Evolutionary conservation across 1,140 invertebrate species (phyloP), one percentile per base, ranked within the genome.

Genomic region (Drosophila aff.): DNA sequence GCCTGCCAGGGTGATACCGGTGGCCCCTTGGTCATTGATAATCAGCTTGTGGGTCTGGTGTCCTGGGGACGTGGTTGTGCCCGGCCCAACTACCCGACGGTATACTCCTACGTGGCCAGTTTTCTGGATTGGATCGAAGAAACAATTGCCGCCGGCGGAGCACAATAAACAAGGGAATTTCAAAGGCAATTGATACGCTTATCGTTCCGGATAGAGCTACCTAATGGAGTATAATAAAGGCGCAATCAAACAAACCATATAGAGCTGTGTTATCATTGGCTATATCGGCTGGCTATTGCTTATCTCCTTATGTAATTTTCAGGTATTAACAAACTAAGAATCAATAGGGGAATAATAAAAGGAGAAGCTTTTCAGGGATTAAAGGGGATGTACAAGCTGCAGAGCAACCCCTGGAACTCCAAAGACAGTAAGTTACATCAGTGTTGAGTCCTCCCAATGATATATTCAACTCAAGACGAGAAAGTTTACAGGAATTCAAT

Each of bases 1-100:
- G 94, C 95, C 6, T 94, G 94, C 43, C 93, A 95, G 80, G 95
- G 95, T 2, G 96, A 96, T 80, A 96, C 95, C 6, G 96, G 96
- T 3, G 96, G 96, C 1, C 95, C 96, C 3, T 71, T 96, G n/a
- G 94, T 95, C 49, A 80, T 94, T 40, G 71, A 93, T 33, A 93
- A 91, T 36, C 90, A 93, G 41, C 75, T 95, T 4, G 93, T 95
- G 31, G 95, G 95, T 9, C 91, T 96, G 9, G 94, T 95, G 0
- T 95, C 95, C 15, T 96, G 95, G 95, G 95, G 95, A 2, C 93
- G 93, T 11, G 94, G 94, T 0, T 96, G 96, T 81, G 95, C 93
- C 3, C 77, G 93, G 15, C 75, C 91, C 10, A 84, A 93, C 13
- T 93, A 93, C 38, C 96, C 96, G 1, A 94, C 95, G 2, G 94